These are phyloP conservation scores for Hydrolagus colliei DNA, from an alignment of 2,797 vertebrate genomes.

Conservation along the genomic window DNA sequence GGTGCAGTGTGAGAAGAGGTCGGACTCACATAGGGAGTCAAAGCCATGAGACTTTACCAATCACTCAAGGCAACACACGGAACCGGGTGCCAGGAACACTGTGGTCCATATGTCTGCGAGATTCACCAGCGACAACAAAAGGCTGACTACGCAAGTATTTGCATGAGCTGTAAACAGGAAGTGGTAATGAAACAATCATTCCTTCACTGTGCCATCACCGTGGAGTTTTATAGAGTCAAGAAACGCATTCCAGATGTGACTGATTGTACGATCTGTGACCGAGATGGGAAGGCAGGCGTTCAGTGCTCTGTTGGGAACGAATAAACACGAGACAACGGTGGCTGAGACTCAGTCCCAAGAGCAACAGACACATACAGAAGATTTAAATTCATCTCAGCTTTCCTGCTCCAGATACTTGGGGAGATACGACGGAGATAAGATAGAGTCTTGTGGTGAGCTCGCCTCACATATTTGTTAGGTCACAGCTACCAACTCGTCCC, in stretches of 20 bases:
- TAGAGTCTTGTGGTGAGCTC: too few species aligned
- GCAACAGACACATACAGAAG: not conserved
- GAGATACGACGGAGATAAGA: not conserved
- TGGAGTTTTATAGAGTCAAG: constrained; percentile 7
- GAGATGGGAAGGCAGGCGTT: constrained; percentile 20
- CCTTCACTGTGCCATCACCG: not conserved
- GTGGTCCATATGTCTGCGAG: not conserved
- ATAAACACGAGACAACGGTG: not conserved
- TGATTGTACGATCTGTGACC: not conserved
- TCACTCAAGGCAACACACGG: too few species aligned
- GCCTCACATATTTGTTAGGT: too few species aligned
- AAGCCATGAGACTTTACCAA: not conserved
- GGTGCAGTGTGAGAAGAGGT: not conserved
- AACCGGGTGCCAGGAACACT: not conserved
- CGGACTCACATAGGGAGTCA: not conserved
- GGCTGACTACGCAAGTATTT: constrained; percentile 3
- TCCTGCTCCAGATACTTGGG: not conserved
- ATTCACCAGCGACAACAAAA: not conserved
- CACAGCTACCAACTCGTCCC: too few species aligned
- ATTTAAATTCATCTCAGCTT: constrained; percentile 14
- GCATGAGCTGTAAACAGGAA: constrained; percentile 29
- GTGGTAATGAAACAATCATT: constrained; percentile 13
- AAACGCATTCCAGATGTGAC: constrained; percentile 23
- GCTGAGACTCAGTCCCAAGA: not conserved
- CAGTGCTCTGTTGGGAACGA: constrained; percentile 11